Evolutionary conservation across 2,797 vertebrate genomes (phyloP).

Genomic region (Pipistrellus kuhlii): DNA sequence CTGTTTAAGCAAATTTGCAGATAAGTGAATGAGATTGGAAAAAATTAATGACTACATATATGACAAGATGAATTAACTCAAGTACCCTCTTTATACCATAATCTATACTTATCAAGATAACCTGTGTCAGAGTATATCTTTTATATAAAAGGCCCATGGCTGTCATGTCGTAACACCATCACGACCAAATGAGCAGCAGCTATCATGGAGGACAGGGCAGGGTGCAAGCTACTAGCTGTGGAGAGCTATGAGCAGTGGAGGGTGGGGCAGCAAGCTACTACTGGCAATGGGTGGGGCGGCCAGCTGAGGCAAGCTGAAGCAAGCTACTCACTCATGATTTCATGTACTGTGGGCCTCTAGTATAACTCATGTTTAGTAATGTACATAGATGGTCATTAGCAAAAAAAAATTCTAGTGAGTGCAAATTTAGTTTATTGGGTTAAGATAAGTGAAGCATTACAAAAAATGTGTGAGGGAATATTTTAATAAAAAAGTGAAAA

Average conservation of each 20-base stretch:
- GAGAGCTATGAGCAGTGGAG: no score
- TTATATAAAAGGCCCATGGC: no score
- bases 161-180: no score
- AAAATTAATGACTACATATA: neutral
- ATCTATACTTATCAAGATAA: neutral
- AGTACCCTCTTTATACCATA: neutral
- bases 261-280: no score
- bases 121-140: neutral
- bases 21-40: neutral
- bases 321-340: no score
- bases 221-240: no score
- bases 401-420: neutral
- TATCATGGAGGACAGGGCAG: no score
- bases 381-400: neutral
- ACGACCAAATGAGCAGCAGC: no score
- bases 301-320: no score
- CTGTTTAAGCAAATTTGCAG: neutral
- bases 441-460: neutral
- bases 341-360: no score
- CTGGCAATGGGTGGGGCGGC: no score
- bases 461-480: neutral
- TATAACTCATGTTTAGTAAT: neutral
- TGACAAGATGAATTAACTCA: neutral
- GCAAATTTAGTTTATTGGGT: neutral
- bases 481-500: slow-evolving; percentile 32